phyloP scores from a whole-genome alignment of 2,797 vertebrate species.

The Enteromius afrohamiltoni region DNA sequence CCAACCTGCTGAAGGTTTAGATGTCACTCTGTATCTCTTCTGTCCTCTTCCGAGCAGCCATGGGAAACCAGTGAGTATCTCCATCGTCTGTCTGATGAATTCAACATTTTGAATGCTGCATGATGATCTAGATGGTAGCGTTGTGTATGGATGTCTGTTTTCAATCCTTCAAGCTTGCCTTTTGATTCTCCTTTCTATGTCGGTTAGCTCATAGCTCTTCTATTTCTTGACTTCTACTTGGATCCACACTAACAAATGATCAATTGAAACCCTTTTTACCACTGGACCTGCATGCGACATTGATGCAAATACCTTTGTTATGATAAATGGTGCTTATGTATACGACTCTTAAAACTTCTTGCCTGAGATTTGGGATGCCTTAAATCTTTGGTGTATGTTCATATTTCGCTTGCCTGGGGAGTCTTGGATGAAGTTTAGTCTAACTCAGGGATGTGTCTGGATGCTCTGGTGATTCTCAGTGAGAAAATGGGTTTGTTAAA shows the following conservation, averaged over 20 bases:
- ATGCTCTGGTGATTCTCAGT: slow-evolving; percentile 15
- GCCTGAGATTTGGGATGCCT: slow-evolving; percentile 37
- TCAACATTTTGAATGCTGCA: slow-evolving; percentile 75
- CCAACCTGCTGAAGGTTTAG: slow-evolving; percentile 41
- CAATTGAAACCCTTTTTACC: slow-evolving; percentile 34
- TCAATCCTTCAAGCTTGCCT: slow-evolving; percentile 53
- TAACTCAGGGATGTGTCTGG: background rate
- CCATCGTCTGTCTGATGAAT: slow-evolving; percentile 66
- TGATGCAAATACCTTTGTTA: slow-evolving; percentile 10
- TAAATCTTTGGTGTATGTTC: slow-evolving; percentile 33
- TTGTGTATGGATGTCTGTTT: slow-evolving; percentile 69
- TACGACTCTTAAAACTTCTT: slow-evolving; percentile 25
- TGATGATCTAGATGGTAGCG: slow-evolving; percentile 63
- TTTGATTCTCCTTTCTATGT: slow-evolving; percentile 46
- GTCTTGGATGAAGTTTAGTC: slow-evolving; percentile 26
- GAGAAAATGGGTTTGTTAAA: slow-evolving; percentile 15
- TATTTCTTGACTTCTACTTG: slow-evolving; percentile 9
- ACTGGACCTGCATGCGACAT: slow-evolving; percentile 55
- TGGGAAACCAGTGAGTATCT: slow-evolving; percentile 87
- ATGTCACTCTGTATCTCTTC: slow-evolving; percentile 73
- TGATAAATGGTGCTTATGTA: slow-evolving; percentile 11
- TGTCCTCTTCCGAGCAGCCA: slow-evolving; percentile 80
- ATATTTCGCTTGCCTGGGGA: slow-evolving; percentile 35
- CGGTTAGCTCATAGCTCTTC: slow-evolving; percentile 31
- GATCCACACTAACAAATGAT: slow-evolving; percentile 19